Percentiles rank a stretch among this genome's conserved stretches.
These are phyloP conservation scores for Toxonevra muliebris DNA, from an alignment of 2,888 invertebrate species.

Conservation along the genomic window DNA sequence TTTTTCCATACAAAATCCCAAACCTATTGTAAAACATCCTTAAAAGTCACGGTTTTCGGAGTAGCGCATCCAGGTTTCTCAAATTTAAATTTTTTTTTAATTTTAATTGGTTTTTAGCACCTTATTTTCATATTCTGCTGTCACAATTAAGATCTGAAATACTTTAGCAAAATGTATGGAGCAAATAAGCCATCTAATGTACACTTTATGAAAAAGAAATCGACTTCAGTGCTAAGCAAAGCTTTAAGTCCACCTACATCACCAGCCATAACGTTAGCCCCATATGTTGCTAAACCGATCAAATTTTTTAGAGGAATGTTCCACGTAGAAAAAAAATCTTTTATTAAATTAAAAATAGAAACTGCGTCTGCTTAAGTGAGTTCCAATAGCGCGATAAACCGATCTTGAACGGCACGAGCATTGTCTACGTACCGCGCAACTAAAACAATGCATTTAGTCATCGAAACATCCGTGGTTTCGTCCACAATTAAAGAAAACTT, in stretches of 20 bases:
- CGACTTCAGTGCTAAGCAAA: conserved; percentile 5
- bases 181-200: too few species aligned
- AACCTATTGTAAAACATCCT: too few species aligned
- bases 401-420: conserved; percentile 12
- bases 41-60: too few species aligned
- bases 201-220: conserved; percentile 13
- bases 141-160: too few species aligned
- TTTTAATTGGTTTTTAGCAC: too few species aligned
- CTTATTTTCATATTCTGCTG: too few species aligned
- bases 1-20: too few species aligned
- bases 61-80: too few species aligned
- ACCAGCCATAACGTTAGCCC: conserved; percentile 16
- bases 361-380: conserved; percentile 9
- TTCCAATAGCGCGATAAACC: conserved; percentile 13
- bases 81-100: too few species aligned
- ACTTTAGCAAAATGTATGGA: too few species aligned
- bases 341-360: conserved; percentile 21
- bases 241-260: conserved; percentile 21
- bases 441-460: conserved; percentile 17
- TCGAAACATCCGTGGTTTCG: conserved; percentile 17
- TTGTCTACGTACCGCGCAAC: conserved; percentile 12
- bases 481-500: conserved; percentile 22
- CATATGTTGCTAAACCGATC: conserved; percentile 27
- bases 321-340: conserved; percentile 3
- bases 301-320: conserved; percentile 15